Evolutionary conservation across 1,140 invertebrate species (phyloP).

Genomic region (Bombus haemorrhoidalis): DNA sequence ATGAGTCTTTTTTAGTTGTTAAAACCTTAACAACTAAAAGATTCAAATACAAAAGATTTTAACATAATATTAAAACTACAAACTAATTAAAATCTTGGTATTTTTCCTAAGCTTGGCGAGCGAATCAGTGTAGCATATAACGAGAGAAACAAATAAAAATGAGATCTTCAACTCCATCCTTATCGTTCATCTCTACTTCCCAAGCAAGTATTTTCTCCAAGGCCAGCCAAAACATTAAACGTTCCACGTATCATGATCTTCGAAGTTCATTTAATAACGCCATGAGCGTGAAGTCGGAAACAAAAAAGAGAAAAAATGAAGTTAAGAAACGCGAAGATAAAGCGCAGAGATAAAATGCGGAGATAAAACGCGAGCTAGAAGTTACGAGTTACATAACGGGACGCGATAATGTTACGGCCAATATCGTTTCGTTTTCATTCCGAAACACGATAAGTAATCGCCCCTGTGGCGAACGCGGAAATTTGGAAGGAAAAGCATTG

Average conservation of each 20-base stretch:
- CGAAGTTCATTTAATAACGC: background rate
- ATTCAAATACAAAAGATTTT: background rate
- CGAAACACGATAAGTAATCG: constrained; percentile 35
- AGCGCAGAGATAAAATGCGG: background rate
- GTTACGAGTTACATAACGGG: constrained; percentile 17
- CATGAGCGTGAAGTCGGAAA: background rate
- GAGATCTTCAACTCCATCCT: background rate
- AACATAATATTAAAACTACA: background rate
- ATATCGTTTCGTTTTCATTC: constrained; percentile 2
- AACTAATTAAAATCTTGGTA: background rate
- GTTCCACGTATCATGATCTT: background rate
- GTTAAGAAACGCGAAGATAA: background rate
- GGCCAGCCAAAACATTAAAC: background rate
- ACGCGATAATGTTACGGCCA: background rate
- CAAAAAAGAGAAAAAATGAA: too few relatives aligned
- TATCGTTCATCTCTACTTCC: background rate
- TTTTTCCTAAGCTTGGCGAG: background rate
- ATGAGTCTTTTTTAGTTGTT: background rate
- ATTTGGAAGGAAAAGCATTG: constrained; percentile 22
- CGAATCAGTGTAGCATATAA: background rate
- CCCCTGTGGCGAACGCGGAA: constrained; percentile 17
- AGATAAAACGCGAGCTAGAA: background rate
- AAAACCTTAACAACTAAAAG: background rate
- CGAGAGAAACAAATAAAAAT: background rate
- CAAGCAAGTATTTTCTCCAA: background rate